phyloP scores from a whole-genome alignment of 2,888 invertebrate genomes.

The Andrena minutula region DNA sequence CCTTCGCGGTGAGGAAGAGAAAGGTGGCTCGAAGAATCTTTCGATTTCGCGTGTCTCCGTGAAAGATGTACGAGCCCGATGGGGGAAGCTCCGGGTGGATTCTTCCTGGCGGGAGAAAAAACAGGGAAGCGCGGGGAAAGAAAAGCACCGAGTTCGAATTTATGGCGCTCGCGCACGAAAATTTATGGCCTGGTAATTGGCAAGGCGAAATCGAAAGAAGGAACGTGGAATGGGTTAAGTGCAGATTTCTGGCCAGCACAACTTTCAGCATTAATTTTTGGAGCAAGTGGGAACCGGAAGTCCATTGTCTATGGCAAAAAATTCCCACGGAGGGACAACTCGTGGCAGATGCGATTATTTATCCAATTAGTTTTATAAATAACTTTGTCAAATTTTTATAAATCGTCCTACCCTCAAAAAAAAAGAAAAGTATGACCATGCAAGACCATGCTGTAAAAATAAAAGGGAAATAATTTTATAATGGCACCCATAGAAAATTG shows the following conservation, averaged over 20 bases:
- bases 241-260: not conserved
- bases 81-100: not conserved
- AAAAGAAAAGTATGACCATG: no score
- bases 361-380: no score
- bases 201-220: slow-evolving; percentile 37
- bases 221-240: not conserved
- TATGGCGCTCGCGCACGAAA: slow-evolving; percentile 45
- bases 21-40: slow-evolving; percentile 41
- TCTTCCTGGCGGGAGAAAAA: slow-evolving; percentile 7
- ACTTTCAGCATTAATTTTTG: slow-evolving; percentile 5
- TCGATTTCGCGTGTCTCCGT: slow-evolving; percentile 33
- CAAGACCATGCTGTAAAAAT: no score
- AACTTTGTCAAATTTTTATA: no score
- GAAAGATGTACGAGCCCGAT: slow-evolving; percentile 22
- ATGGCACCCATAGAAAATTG: not conserved
- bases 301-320: no score
- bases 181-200: slow-evolving; percentile 70
- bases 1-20: not conserved
- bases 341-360: no score
- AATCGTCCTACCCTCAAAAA: no score
- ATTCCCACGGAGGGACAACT: no score
- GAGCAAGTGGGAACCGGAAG: no score
- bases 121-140: slow-evolving; percentile 2
- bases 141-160: slow-evolving; percentile 36
- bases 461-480: no score